Evolutionary conservation across 2,113 vertebrate species (phyloP), one percentile per base, ranked within the genome.

Genomic region (Pedetes capensis): DNA sequence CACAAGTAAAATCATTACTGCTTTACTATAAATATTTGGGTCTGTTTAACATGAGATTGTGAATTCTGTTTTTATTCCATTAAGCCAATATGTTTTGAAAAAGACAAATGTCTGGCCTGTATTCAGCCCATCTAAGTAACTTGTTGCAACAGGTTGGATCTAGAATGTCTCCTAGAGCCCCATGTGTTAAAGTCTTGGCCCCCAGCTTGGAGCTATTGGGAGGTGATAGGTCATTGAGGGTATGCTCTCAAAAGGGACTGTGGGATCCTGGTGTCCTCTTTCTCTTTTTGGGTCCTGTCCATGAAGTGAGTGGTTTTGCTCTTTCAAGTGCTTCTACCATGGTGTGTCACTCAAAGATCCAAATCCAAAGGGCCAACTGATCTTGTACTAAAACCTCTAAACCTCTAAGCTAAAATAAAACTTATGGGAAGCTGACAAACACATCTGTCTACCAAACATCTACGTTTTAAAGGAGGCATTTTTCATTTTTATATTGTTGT

Each of bases 21-120:
- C 87, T 96, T 75, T 84, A 42, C 69, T n/a, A 74, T 49, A 63
- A 75, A 83, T 22, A 42, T 57, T 95, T 91, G 44, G 39, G 18
- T 53, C 53, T 84, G 23, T 85, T 91, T 17, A 69, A 64, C 8
- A 57, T 91, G 49, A 66, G 23, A 76, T n/a, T 51, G 10, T 71
- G n/a, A 37, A 72, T 25, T 61, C 29, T 74, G n/a, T 74, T 90
- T 80, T 90, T 84, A 76, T 75, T 95, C 6, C 11, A 53, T 23
- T 18, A 79, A 57, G 34, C 4, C 49, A 74, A 37, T 63, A 39
- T 22, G 23, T 74, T 95, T 84, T 1, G 20, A 59, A 86, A 93
- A 82, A 53, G 32, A 0, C 10, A 37, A 32, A 93, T 63, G 44
- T 0, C 6, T 93, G 47, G 34, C 25, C 37, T 55, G 17, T 49